phyloP scores from a whole-genome alignment of 2,888 invertebrate species.

The Caenorhabditis angaria region DNA sequence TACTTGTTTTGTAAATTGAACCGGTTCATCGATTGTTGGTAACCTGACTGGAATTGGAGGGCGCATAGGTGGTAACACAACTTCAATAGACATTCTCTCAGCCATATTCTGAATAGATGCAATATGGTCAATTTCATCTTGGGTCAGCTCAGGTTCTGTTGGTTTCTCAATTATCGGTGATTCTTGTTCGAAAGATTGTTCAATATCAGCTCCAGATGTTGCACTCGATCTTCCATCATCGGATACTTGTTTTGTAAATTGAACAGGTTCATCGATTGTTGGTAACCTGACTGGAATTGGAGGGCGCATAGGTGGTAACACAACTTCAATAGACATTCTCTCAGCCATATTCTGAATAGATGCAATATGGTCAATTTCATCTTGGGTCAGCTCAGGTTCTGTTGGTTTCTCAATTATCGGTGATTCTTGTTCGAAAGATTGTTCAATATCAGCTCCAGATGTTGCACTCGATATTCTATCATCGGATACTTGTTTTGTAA shows the following conservation, averaged over 20 bases:
- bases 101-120: slow-evolving; percentile 11
- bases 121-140: slow-evolving; percentile 16
- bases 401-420: not conserved
- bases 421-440: slow-evolving; percentile 9
- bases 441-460: slow-evolving; percentile 29
- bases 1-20: not conserved
- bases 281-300: slow-evolving; percentile 10
- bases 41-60: slow-evolving; percentile 11
- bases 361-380: slow-evolving; percentile 14
- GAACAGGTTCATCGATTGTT: slow-evolving; percentile 6
- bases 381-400: slow-evolving; percentile 11
- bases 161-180: no score
- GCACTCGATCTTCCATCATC: slow-evolving; percentile 22
- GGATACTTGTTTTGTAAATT: slow-evolving; percentile 6
- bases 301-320: not conserved
- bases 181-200: not conserved
- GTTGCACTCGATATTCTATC: slow-evolving; percentile 36
- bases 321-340: no score
- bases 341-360: slow-evolving; percentile 15
- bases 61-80: slow-evolving; percentile 5
- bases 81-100: no score
- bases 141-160: slow-evolving; percentile 1
- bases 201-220: slow-evolving; percentile 24
- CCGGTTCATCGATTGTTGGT: slow-evolving; percentile 9
- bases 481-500: not conserved